Base-by-base conservation (phyloP, 2,113 vertebrate genomes). In the Galbula dea region DNA sequence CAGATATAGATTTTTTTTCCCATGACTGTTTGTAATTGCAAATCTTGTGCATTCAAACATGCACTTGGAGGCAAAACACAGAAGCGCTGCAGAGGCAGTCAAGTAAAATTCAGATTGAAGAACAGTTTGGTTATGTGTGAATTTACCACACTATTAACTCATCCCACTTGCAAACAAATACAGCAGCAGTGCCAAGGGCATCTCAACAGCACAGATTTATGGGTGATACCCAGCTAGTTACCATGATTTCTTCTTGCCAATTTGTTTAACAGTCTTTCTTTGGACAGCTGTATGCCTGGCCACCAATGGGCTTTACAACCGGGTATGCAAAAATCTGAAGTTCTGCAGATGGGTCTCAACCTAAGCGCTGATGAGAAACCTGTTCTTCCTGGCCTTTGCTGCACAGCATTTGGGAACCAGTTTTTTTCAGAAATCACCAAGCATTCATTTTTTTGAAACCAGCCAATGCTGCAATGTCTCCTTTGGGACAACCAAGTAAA, bases 101-200 rank as follows among this genome's bases (percentile, higher is more conserved):
- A 72, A 81, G 52, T 57, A 51, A 68, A 90, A 90, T 68, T 86
- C 65, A 74, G 26, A 81, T 0, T 30, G 74, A 78, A 77, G 63
- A 90, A 63, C 83, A 74, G 69, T 95, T 88, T 88, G 68, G 77
- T 48, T 92, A 32, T 68, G 27, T 83, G 57, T 17, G 26, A 90
- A 76, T 92, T 78, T 71, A 48, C 45, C 73, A 90, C 69, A 49
- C 45, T 61, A 67, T 84, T 93, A 93, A 68, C 24, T 93, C 80
- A 94, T 88, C n/a, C 86, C 55, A 88, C 22, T 34, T 43, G 54
- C 54, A 91, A 82, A 94, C 71, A 87, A 87, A 83, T 36, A 65
- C 54, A 87, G 63, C 46, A 87, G 69, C 86, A 86, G 52, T 75
- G 74, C 91, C 86, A 81, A 2, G 10, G 59, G 41, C 62, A 36